Percentiles rank a stretch among this genome's conserved stretches.
Evolutionary conservation across 30 jellyfish, hydroid and myxozoan species (phyloP).

Genomic region (Catostylus mosaicus): DNA sequence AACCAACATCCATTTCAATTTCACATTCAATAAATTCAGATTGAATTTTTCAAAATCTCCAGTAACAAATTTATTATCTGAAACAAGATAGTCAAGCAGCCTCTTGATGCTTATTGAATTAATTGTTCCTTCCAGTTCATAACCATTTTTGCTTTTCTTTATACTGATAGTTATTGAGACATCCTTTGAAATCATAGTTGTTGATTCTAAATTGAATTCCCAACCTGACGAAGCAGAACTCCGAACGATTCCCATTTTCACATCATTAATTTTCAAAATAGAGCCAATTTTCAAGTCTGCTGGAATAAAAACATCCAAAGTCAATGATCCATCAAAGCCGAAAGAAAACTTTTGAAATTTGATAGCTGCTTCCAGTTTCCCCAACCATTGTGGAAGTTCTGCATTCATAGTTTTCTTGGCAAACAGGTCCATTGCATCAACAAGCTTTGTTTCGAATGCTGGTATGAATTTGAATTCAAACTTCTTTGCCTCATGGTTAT

Average conservation of each 20-base stretch:
- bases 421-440: constrained; percentile 1
- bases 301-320: constrained; percentile 7
- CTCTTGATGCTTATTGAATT: neutral
- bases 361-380: constrained; percentile 1
- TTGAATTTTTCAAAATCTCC: constrained; percentile 26
- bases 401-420: neutral
- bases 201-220: constrained; percentile 27
- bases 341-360: constrained; percentile 15
- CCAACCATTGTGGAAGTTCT: constrained; percentile 32
- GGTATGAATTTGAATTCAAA: constrained; percentile 19
- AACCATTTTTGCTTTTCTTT: neutral
- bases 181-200: constrained; percentile 21
- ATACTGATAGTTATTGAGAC: neutral
- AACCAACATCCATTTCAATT: neutral
- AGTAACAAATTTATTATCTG: neutral
- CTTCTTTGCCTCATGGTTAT: neutral
- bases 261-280: neutral
- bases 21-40: neutral
- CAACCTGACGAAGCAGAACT: neutral
- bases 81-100: constrained; percentile 14
- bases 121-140: constrained; percentile 18
- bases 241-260: neutral
- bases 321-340: constrained; percentile 21
- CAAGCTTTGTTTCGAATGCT: neutral
- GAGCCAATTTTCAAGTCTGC: constrained; percentile 18